These are phyloP conservation scores for Orthosia gothica DNA, from an alignment of 2,888 invertebrate genomes.

Conservation along the genomic window DNA sequence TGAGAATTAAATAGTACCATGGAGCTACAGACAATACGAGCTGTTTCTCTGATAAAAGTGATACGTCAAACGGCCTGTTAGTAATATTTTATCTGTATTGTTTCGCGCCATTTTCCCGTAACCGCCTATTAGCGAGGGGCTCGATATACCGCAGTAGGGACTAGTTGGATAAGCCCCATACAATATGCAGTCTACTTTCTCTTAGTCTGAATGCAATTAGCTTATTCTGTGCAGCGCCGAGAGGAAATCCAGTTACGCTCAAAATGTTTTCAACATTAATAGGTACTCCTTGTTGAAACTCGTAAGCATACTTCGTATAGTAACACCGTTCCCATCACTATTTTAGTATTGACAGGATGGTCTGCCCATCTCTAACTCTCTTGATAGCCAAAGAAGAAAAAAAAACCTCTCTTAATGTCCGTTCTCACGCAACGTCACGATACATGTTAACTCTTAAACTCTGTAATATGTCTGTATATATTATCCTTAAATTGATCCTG, in stretches of 20 bases:
- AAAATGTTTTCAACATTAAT: slow-evolving; percentile 28
- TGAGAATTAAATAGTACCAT: slow-evolving; percentile 29
- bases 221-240: slow-evolving; percentile 34
- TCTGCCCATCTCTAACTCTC: too few species aligned
- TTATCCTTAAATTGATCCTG: too few species aligned
- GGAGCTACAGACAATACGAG: slow-evolving; percentile 18
- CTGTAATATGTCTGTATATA: too few species aligned
- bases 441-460: too few species aligned
- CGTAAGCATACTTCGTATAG: too few species aligned
- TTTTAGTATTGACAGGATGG: too few species aligned
- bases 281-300: background rate
- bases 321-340: too few species aligned
- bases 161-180: slow-evolving; percentile 43
- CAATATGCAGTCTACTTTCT: slow-evolving; percentile 60
- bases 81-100: slow-evolving; percentile 52
- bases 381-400: too few species aligned
- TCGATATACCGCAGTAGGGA: slow-evolving; percentile 5
- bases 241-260: slow-evolving; percentile 40
- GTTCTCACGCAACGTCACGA: too few species aligned
- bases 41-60: slow-evolving; percentile 28
- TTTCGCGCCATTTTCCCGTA: slow-evolving; percentile 52
- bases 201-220: slow-evolving; percentile 60
- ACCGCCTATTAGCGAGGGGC: slow-evolving; percentile 35
- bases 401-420: too few species aligned
- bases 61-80: slow-evolving; percentile 40